Evolutionary conservation across 2,797 vertebrate species (phyloP).

Genomic region (Rhinogobio ventralis): DNA sequence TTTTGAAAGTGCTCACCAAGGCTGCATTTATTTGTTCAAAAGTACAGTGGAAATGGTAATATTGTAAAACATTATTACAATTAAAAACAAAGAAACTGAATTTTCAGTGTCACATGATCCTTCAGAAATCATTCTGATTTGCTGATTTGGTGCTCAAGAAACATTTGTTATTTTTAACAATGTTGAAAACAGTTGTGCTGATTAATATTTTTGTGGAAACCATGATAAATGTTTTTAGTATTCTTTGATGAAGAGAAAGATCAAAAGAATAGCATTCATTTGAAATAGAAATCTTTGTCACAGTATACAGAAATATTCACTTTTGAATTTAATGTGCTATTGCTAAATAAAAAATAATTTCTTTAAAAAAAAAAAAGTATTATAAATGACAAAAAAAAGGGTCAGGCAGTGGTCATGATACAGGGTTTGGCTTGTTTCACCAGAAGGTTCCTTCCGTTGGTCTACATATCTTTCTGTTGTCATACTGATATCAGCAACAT

Average conservation of each 20-base stretch:
- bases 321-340: not conserved
- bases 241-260: not conserved
- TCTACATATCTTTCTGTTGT: not conserved
- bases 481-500: slow-evolving; percentile 15
- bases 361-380: not conserved
- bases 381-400: no score
- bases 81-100: not conserved
- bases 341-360: not conserved
- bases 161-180: not conserved
- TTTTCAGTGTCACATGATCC: not conserved
- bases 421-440: not conserved
- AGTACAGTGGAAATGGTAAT: not conserved
- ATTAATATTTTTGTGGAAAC: not conserved
- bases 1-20: not conserved
- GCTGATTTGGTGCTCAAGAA: not conserved
- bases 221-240: not conserved
- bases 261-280: not conserved
- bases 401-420: not conserved
- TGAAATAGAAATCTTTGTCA: not conserved
- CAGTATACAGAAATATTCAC: not conserved
- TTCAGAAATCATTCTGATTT: not conserved
- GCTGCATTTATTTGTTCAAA: not conserved
- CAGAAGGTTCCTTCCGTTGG: not conserved
- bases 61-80: not conserved
- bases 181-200: not conserved